Conservation (phyloP, 2,888 invertebrate species). For the Thysanoteuthis rhombus region DNA sequence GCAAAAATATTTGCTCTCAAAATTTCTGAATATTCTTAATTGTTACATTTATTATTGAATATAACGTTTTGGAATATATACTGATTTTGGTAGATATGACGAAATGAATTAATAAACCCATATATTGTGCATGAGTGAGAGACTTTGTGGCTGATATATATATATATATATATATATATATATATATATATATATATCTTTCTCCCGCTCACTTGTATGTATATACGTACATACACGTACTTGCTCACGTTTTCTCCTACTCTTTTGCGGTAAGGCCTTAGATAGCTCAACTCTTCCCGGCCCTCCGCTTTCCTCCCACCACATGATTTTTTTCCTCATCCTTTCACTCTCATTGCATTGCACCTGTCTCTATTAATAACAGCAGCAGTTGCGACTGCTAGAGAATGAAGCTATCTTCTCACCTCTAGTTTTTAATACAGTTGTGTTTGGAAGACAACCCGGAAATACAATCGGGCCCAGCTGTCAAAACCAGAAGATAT, state of each 20-base stretch:
- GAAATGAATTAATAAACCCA: no score
- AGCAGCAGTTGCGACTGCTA: background rate
- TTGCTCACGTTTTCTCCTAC: background rate
- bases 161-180: background rate
- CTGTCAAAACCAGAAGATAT: no score
- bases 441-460: no score
- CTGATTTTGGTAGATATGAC: no score
- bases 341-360: background rate
- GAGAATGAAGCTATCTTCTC: background rate
- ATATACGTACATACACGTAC: background rate
- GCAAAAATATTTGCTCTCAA: no score
- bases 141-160: background rate
- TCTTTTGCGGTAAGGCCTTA: background rate
- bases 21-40: no score
- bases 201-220: background rate
- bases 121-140: no score
- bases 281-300: background rate
- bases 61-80: no score
- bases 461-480: no score
- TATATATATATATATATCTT: background rate
- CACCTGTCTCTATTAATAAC: background rate
- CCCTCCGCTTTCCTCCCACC: background rate
- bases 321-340: background rate
- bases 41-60: no score
- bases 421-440: background rate